Percentiles rank a stretch among this genome's conserved stretches.
phyloP scores from a whole-genome alignment of 2,113 vertebrate genomes.

The Brachyhypopomus gauderio region DNA sequence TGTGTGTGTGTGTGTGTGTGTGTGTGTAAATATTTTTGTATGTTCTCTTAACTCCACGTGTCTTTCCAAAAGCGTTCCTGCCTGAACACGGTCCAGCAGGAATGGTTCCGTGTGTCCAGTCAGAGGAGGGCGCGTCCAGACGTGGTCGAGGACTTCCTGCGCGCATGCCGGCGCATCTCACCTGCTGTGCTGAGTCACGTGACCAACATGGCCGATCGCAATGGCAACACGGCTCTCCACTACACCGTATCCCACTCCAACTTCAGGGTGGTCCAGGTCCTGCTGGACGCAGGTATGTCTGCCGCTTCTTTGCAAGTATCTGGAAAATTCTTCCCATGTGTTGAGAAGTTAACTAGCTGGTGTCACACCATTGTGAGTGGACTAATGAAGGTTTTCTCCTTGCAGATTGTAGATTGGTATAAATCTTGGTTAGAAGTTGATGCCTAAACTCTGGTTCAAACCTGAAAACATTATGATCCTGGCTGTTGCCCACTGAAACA shows the following conservation, averaged over 20 bases:
- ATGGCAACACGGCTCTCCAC: constrained; percentile 95
- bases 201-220: constrained; percentile 92
- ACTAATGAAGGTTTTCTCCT: too few relatives aligned
- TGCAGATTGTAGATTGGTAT: too few relatives aligned
- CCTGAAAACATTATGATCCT: too few relatives aligned
- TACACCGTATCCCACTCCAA: constrained; percentile 98
- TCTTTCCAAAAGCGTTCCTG: constrained; percentile 83
- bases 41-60: not conserved
- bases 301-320: not conserved
- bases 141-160: constrained; percentile 85
- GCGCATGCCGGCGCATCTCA: constrained; percentile 80
- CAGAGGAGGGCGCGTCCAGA: constrained; percentile 84
- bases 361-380: too few relatives aligned
- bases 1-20: not conserved
- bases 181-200: constrained; percentile 82
- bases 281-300: constrained; percentile 85
- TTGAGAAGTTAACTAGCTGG: too few relatives aligned
- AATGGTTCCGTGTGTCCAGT: constrained; percentile 96
- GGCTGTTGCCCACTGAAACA: too few relatives aligned
- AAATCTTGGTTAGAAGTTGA: not conserved
- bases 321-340: too few relatives aligned
- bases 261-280: constrained; percentile 89
- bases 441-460: not conserved
- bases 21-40: constrained; percentile 3
- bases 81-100: constrained; percentile 88